phyloP scores from a whole-genome alignment of 92 coral and sea anemone genomes.

The Epizoanthus scotinus region DNA sequence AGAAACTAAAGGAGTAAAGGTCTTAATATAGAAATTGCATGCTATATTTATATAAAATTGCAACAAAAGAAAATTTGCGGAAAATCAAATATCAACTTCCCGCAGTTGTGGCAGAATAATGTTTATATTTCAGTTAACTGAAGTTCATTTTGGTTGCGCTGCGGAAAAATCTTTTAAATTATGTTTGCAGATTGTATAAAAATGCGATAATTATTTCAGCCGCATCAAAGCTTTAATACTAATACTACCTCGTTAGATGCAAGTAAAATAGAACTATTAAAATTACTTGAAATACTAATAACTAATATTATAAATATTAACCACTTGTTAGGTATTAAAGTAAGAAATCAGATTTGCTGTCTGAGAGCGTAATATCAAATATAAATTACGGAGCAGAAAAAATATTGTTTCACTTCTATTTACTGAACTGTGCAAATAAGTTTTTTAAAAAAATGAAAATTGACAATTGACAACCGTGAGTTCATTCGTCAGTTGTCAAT shows the following conservation, averaged over 20 bases:
- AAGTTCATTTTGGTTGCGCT: no score
- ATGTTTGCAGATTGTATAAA: background rate
- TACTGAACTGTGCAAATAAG: no score
- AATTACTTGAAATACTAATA: no score
- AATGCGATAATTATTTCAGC: background rate
- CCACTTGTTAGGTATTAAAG: background rate
- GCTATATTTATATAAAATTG: conserved; percentile 15
- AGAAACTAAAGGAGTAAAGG: background rate
- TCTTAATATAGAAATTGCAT: conserved; percentile 8
- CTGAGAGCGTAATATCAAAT: no score
- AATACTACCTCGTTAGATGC: background rate
- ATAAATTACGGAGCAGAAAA: no score
- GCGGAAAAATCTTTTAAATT: no score
- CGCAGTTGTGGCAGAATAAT: background rate
- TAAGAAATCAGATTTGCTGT: background rate
- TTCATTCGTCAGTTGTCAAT: no score
- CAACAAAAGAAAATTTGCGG: background rate
- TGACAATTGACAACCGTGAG: no score
- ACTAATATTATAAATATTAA: no score
- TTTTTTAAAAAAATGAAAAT: no score
- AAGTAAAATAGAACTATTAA: background rate
- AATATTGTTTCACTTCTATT: no score
- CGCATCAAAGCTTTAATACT: conserved; percentile 8
- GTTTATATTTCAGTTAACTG: background rate
- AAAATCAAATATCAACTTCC: background rate